phyloP scores from a whole-genome alignment of 1,140 invertebrate species.

The Rhagoletis zephyria region DNA sequence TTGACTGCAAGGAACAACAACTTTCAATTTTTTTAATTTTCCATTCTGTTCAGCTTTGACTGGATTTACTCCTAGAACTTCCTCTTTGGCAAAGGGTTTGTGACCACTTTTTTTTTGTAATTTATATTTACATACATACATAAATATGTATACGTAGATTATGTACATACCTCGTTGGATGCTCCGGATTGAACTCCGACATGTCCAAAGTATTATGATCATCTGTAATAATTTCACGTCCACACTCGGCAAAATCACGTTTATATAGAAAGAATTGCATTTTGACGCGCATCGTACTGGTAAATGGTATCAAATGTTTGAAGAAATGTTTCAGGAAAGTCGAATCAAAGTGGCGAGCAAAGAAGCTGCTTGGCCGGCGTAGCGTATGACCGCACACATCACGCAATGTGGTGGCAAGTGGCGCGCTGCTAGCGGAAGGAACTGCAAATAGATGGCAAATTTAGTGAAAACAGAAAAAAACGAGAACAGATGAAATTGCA shows the following conservation, averaged over 20 bases:
- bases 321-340: constrained; percentile 69
- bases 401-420: constrained; percentile 13
- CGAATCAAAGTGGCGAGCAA: constrained; percentile 60
- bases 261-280: constrained; percentile 71
- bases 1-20: no score
- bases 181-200: constrained; percentile 68
- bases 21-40: no score
- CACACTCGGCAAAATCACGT: constrained; percentile 68
- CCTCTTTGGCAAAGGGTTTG: no score
- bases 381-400: constrained; percentile 64
- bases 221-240: constrained; percentile 64
- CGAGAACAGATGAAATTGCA: no score
- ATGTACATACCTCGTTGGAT: constrained; percentile 65
- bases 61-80: no score
- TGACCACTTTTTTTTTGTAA: no score
- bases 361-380: constrained; percentile 60
- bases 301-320: constrained; percentile 67
- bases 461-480: neutral
- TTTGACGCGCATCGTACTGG: constrained; percentile 61
- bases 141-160: no score
- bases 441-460: neutral
- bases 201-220: constrained; percentile 63
- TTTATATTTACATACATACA: no score
- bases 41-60: no score
- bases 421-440: neutral